Percentiles rank a stretch among this genome's conserved stretches.
Conservation (phyloP, 1,140 invertebrate genomes). For the Drosophila sproati region DNA sequence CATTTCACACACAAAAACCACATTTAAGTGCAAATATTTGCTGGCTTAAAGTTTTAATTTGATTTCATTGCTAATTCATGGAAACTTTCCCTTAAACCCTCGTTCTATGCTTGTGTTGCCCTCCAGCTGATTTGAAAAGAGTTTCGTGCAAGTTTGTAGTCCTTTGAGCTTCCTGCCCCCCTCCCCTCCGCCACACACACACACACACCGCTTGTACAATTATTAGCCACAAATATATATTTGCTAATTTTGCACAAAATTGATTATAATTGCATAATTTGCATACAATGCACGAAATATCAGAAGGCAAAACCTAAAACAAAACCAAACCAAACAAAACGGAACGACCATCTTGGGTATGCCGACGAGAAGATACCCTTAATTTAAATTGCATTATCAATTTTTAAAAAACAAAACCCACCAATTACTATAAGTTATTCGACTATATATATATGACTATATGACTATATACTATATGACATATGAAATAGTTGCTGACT, state of each 20-base stretch:
- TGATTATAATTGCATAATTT: constrained; percentile 66
- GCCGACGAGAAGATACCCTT: too few species aligned
- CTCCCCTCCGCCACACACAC: not conserved
- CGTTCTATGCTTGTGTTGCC: constrained; percentile 7
- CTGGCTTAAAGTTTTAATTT: constrained; percentile 56
- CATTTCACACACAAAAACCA: constrained; percentile 7
- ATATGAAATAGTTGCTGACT: too few species aligned
- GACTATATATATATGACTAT: too few species aligned
- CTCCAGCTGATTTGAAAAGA: not conserved
- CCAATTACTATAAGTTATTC: too few species aligned
- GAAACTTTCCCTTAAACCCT: not conserved
- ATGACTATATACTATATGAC: too few species aligned
- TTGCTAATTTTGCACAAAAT: constrained; percentile 64
- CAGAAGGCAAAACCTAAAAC: constrained; percentile 1
- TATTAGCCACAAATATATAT: constrained; percentile 49
- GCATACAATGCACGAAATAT: constrained; percentile 58
- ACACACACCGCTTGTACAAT: constrained; percentile 4
- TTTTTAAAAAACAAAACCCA: too few species aligned
- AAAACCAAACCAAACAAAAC: constrained; percentile 1
- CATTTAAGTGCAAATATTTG: constrained; percentile 59
- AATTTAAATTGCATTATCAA: too few species aligned
- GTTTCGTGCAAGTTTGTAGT: not conserved
- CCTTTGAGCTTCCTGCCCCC: not conserved
- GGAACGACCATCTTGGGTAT: too few species aligned
- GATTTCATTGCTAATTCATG: constrained; percentile 53